Conservation (phyloP, 2,113 vertebrate species). For the Oncorhynchus kisutch region DNA sequence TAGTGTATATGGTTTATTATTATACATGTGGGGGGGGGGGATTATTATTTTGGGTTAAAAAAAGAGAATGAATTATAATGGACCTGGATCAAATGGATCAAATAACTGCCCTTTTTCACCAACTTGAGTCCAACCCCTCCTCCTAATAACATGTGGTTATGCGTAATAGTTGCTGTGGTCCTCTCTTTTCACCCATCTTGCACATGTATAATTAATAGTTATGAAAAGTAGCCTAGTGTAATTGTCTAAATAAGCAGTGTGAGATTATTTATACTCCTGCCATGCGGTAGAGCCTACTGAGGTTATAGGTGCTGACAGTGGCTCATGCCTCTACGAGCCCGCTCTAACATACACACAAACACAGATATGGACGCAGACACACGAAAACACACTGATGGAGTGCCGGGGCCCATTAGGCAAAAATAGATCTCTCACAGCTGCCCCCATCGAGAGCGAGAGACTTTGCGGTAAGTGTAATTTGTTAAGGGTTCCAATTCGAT, state of each 20-base stretch:
- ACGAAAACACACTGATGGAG: neutral
- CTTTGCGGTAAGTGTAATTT: neutral
- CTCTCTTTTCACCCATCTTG: neutral
- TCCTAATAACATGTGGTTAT: neutral
- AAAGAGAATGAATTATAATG: too few relatives aligned
- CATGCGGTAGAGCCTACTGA: constrained; percentile 27
- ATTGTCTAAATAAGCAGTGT: constrained; percentile 43
- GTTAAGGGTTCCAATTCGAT: constrained; percentile 14
- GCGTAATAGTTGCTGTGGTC: neutral
- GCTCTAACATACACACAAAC: constrained; percentile 9
- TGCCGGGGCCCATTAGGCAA: constrained; percentile 50
- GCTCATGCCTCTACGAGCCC: constrained; percentile 43
- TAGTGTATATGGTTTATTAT: too few relatives aligned
- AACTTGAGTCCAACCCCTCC: neutral
- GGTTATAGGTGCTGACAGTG: constrained; percentile 59
- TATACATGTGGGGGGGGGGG: too few relatives aligned
- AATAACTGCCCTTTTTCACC: too few relatives aligned
- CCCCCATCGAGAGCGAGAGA: constrained; percentile 40
- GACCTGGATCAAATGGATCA: too few relatives aligned
- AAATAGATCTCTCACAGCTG: constrained; percentile 65
- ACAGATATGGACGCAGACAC: neutral
- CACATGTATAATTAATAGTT: neutral
- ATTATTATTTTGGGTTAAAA: too few relatives aligned
- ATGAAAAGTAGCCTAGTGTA: constrained; percentile 15
- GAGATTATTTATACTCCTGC: constrained; percentile 34